Base-by-base conservation (phyloP, 2,113 vertebrate species). In the Oncorhynchus tshawytscha region DNA sequence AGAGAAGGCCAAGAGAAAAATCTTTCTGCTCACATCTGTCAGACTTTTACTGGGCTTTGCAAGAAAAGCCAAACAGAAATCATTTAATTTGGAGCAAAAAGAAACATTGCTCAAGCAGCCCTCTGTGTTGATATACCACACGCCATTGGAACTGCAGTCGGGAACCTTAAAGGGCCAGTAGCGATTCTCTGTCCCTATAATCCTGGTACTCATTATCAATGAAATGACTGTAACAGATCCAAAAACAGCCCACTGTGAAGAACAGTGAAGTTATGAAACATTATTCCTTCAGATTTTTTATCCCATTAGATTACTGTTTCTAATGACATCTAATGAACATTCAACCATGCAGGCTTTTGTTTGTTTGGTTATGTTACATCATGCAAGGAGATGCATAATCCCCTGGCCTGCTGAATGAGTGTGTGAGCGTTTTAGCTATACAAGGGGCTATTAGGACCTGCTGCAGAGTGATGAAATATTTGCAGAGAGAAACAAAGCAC, bases 401-500 rank as follows among this genome's bases (percentile, higher is more conserved):
- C 6, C 13, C 65, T 18, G 15, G 4, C 22, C 24, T 66, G 64
- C 22, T 12, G 16, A 29, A 15, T 31, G 65, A 27, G 65, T 45
- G 39, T 45, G 39, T 45, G 39, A 8, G 39, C 12, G 9, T 31
- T 73, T 57, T 74, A 3, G 67, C 22, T 60, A 51, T 49, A n/a
- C 9, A 48, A 54, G n/a, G 48, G 64, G 62, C 51, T 0, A 69
- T 81, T 67, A 68, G 62, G 67, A 57, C 79, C 73, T 75, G 67
- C 45, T 65, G 77, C 67, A 31, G 15, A 67, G 71, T 81, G 80
- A 73, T 80, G 72, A 86, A 86, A 87, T 83, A 81, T 86, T 88
- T 85, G 67, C 74, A 66, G 31, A 79, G 51, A 76, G 74, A 70
- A 87, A 86, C 62, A 77, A 68, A 80, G 4, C 75, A 60, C 87